A percentile compares a stretch with the other conserved stretches of the same genome.
phyloP scores from a whole-genome alignment of 2,797 vertebrate genomes.

The Anisognathus igniventris region DNA sequence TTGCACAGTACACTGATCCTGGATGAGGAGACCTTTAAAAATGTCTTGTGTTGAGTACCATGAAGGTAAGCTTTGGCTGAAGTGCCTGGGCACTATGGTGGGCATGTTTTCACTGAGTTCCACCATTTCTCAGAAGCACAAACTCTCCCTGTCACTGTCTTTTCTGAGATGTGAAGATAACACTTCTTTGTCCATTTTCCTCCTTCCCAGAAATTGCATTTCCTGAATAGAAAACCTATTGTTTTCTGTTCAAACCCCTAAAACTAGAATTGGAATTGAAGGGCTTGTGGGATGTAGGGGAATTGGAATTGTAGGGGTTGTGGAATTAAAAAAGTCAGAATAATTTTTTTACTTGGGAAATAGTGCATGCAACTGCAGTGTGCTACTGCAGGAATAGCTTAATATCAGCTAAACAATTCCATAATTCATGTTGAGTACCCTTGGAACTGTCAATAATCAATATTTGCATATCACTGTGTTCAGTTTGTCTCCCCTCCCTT shows the following conservation, averaged over 20 bases:
- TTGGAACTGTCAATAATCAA: not conserved
- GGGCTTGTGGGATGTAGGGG: not conserved
- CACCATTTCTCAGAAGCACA: not conserved
- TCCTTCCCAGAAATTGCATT: not conserved
- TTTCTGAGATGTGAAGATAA: not conserved
- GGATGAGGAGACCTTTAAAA: not conserved
- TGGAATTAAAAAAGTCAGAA: not conserved
- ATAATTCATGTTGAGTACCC: not conserved
- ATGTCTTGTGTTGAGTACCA: not conserved
- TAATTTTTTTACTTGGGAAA: not conserved
- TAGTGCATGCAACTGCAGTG: not conserved
- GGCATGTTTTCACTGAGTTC: not conserved
- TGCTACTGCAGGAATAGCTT: not conserved
- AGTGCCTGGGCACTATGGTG: not conserved
- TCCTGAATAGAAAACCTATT: not conserved
- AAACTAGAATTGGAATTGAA: not conserved
- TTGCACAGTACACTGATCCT: not conserved
- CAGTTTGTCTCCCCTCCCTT: not conserved
- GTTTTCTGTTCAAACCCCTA: not conserved
- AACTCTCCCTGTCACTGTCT: not conserved
- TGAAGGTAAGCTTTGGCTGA: not conserved
- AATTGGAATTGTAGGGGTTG: not conserved
- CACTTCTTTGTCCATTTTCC: not conserved
- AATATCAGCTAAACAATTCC: not conserved
- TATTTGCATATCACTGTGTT: not conserved